These are phyloP conservation scores for Oncorhynchus gorbuscha DNA, from an alignment of 2,113 vertebrate species.

Conservation along the genomic window DNA sequence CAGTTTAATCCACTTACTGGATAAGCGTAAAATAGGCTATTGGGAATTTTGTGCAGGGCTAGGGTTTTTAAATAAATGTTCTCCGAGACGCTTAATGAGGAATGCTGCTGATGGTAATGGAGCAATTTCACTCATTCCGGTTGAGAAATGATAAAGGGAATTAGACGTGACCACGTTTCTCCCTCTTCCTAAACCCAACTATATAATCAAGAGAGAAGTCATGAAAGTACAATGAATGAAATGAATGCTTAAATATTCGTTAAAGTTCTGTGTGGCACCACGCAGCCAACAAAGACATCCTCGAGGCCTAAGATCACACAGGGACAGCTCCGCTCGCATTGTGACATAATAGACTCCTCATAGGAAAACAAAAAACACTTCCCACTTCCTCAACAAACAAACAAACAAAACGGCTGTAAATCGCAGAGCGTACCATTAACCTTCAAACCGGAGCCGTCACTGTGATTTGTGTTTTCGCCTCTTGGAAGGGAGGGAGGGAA, in stretches of 20 bases:
- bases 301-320: slow-evolving; percentile 8
- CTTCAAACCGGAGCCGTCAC: slow-evolving; percentile 1
- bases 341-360: slow-evolving; percentile 6
- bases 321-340: slow-evolving; percentile 22
- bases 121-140: slow-evolving; percentile 75
- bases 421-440: not conserved
- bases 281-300: not conserved
- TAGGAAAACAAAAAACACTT: slow-evolving; percentile 1
- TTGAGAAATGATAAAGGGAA: slow-evolving; percentile 78
- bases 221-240: slow-evolving; percentile 55
- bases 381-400: slow-evolving; percentile 1
- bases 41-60: slow-evolving; percentile 65
- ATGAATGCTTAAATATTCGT: slow-evolving; percentile 8
- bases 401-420: slow-evolving; percentile 12
- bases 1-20: slow-evolving; percentile 76
- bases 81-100: slow-evolving; percentile 74
- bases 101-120: slow-evolving; percentile 72
- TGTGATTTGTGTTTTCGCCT: slow-evolving; percentile 10
- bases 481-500: not conserved
- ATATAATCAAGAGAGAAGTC: slow-evolving; percentile 67
- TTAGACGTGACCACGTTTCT: slow-evolving; percentile 69
- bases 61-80: slow-evolving; percentile 79
- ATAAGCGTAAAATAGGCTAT: slow-evolving; percentile 70
- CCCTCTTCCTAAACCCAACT: slow-evolving; percentile 45
- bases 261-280: slow-evolving; percentile 33